phyloP scores from a whole-genome alignment of 2,113 vertebrate genomes.

The Agapornis roseicollis region DNA sequence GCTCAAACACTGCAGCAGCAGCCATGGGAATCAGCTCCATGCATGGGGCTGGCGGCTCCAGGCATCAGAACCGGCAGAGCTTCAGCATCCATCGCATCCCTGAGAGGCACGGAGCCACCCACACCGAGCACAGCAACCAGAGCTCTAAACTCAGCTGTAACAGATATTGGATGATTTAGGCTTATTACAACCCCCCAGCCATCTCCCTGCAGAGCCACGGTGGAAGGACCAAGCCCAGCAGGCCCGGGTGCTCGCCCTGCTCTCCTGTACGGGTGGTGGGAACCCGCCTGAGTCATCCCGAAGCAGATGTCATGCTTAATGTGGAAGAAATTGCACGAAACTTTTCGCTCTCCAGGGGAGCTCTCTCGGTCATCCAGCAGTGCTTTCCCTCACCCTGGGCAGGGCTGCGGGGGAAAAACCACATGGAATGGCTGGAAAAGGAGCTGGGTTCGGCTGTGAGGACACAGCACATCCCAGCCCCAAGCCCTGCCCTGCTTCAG shows the following conservation, averaged over 20 bases:
- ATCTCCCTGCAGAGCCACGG: not conserved
- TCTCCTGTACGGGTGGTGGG: not conserved
- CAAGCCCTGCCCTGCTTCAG: not conserved
- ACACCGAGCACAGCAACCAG: not conserved
- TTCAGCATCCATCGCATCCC: not conserved
- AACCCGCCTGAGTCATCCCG: not conserved
- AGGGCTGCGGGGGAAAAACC: not conserved
- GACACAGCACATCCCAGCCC: fast-evolving
- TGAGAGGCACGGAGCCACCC: not conserved
- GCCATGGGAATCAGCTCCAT: not conserved
- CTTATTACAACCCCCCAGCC: not conserved
- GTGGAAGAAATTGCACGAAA: not conserved
- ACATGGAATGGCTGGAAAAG: not conserved
- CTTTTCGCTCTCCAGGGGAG: not conserved
- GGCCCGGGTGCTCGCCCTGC: not conserved
- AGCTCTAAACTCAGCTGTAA: not conserved
- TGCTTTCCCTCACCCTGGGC: not conserved
- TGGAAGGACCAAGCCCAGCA: fast-evolving
- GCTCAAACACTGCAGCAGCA: not conserved
- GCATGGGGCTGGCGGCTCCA: not conserved
- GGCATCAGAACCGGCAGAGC: not conserved
- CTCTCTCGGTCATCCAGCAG: not conserved
- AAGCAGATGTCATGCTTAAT: not conserved
- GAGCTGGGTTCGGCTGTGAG: not conserved
- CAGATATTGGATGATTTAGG: not conserved